These are phyloP conservation scores for Marcusenius ussheri DNA, from an alignment of 2,113 vertebrate genomes.

Conservation along the genomic window DNA sequence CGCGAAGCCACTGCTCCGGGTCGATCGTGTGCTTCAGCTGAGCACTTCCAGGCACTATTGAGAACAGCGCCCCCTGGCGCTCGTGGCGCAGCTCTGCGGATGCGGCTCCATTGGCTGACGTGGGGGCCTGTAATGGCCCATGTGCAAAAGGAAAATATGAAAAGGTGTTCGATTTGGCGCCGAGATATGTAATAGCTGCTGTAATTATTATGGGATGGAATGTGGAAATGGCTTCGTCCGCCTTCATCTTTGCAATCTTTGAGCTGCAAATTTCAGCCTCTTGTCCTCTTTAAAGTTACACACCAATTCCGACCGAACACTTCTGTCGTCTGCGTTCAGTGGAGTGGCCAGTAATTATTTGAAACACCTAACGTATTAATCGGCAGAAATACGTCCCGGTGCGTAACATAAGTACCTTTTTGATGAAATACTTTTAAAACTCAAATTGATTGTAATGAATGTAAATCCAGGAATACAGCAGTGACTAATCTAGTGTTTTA, in stretches of 20 bases:
- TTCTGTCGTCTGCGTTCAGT: background rate
- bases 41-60: background rate
- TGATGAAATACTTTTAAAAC: constrained; percentile 16
- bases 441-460: constrained; percentile 13
- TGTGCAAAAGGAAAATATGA: background rate
- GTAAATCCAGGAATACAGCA: background rate
- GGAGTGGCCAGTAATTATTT: constrained; percentile 15
- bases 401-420: background rate
- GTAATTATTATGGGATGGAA: background rate
- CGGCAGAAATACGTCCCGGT: background rate
- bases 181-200: background rate
- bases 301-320: background rate
- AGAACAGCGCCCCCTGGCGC: background rate
- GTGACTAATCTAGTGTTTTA: background rate
- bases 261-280: background rate
- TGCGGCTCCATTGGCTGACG: background rate
- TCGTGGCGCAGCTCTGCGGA: background rate
- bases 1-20: background rate
- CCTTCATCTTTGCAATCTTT: background rate
- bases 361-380: constrained; percentile 6
- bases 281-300: background rate
- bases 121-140: background rate
- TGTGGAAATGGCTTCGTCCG: background rate
- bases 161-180: background rate
- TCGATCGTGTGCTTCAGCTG: background rate